A percentile compares a stretch with the other conserved stretches of the same genome.
Conservation (phyloP, 2,888 invertebrate species). For the Deroplatys truncata region DNA sequence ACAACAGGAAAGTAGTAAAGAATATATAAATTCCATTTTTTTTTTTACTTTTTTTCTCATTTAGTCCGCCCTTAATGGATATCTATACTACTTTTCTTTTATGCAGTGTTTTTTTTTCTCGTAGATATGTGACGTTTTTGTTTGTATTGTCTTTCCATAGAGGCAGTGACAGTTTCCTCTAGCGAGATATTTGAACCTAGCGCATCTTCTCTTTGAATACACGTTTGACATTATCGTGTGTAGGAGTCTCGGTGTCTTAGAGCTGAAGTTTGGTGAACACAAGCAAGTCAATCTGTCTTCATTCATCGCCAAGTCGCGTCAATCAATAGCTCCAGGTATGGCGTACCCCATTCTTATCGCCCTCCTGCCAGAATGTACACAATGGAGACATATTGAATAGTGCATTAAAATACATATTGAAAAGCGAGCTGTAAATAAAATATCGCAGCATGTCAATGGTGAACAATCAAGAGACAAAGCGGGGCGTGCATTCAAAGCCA, state of each 20-base stretch:
- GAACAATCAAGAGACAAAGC: background rate
- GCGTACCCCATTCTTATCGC: background rate
- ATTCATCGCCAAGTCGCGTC: background rate
- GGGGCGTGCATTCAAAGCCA: background rate
- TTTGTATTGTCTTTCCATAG: too few species aligned
- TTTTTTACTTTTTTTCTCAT: too few species aligned
- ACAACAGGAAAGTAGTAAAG: too few species aligned
- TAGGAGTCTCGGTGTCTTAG: background rate
- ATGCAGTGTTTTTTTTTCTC: too few species aligned
- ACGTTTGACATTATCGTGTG: background rate
- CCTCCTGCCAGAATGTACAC: background rate
- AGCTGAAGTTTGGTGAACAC: background rate
- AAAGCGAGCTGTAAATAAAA: background rate
- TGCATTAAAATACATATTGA: background rate
- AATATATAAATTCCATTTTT: too few species aligned
- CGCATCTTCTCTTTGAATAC: background rate
- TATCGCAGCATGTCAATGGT: background rate
- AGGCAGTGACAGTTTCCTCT: too few species aligned
- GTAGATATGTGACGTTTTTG: too few species aligned
- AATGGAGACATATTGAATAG: background rate
- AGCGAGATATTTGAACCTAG: too few species aligned
- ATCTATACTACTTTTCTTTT: too few species aligned
- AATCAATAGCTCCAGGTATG: background rate
- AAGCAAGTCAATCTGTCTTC: background rate
- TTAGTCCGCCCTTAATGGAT: too few species aligned